Evolutionary conservation across 2,888 invertebrate genomes (phyloP).

Genomic region (Lissonota sp.): DNA sequence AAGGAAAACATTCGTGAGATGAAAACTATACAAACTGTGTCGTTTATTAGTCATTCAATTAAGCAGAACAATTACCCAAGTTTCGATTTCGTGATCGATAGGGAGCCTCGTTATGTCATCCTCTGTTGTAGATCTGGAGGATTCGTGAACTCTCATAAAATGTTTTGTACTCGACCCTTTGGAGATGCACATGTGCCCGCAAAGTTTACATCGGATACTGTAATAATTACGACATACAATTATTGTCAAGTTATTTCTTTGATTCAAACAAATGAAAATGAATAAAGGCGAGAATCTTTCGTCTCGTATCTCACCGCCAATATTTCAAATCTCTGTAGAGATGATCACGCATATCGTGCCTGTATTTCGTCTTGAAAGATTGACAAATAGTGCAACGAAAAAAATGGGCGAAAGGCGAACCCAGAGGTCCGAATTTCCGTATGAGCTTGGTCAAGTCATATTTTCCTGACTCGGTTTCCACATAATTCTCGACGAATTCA

Average conservation of each 20-base stretch:
- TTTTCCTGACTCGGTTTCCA: conserved; percentile 26
- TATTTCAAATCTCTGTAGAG: conserved; percentile 88
- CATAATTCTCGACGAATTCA: conserved; percentile 33
- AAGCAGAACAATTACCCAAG: conserved; percentile 83
- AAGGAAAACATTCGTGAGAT: background rate
- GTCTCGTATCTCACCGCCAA: conserved; percentile 85
- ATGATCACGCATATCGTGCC: conserved; percentile 88
- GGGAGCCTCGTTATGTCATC: conserved; percentile 79
- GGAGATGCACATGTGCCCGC: conserved; percentile 86
- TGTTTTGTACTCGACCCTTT: conserved; percentile 86
- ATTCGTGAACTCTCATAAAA: conserved; percentile 75
- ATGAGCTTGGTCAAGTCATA: conserved; percentile 50
- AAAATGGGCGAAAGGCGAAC: conserved; percentile 85
- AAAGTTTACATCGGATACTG: conserved; percentile 87
- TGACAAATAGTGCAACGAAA: conserved; percentile 88
- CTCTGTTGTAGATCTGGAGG: conserved; percentile 82
- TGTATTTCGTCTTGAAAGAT: conserved; percentile 85
- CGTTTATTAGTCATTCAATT: background rate
- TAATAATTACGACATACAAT: conserved; percentile 69
- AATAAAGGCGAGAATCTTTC: conserved; percentile 7
- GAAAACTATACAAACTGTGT: conserved; percentile 18
- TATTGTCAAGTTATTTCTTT: background rate
- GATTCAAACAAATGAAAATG: conserved; percentile 12
- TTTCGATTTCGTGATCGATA: conserved; percentile 84
- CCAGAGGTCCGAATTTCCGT: conserved; percentile 79